Evolutionary conservation across 2,888 invertebrate species (phyloP), one percentile per base, ranked within the genome.

Genomic region (Eudasyphora cyanicolor): DNA sequence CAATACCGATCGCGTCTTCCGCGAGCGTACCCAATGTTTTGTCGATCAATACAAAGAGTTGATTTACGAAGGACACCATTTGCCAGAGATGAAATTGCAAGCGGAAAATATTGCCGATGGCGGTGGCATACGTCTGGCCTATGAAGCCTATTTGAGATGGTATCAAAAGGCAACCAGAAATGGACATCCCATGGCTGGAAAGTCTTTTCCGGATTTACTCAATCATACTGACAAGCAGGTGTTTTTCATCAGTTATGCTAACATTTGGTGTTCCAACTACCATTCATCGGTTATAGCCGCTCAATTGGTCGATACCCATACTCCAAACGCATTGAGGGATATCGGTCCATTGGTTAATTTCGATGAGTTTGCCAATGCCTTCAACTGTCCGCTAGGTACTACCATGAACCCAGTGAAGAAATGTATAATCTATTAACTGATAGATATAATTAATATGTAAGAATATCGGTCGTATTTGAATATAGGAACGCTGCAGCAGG

Each of bases 391-490:
- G 0, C 82, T 92, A 1, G 95, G 95, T 14, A 93, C 95, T 0
- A 93, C 93, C 82, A 97, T 97, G 97, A 97, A 97, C 91, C 97
- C 97, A 0, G 90, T 91, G 78, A 92, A 95, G 27, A 97, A 97
- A 89, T 97, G 97, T 90, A 96, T 95, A 90, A 95, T 97, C 5
- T 75, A 75, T 42, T 75, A 62, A 54, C 38, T n/a, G n/a, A n/a
- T n/a, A n/a, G n/a, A n/a, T n/a, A n/a, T n/a, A n/a, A n/a, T n/a
- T n/a, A n/a, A n/a, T n/a, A n/a, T n/a, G n/a, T n/a, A n/a, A n/a
- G n/a, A n/a, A n/a, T n/a, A n/a, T n/a, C n/a, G n/a, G n/a, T n/a
- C n/a, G n/a, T n/a, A n/a, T n/a, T n/a, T n/a, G n/a, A n/a, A n/a
- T n/a, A n/a, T n/a, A n/a, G n/a, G n/a, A n/a, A n/a, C n/a, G n/a